Base-by-base conservation (phyloP, 2,113 vertebrate genomes). In the Myocastor coypus region DNA sequence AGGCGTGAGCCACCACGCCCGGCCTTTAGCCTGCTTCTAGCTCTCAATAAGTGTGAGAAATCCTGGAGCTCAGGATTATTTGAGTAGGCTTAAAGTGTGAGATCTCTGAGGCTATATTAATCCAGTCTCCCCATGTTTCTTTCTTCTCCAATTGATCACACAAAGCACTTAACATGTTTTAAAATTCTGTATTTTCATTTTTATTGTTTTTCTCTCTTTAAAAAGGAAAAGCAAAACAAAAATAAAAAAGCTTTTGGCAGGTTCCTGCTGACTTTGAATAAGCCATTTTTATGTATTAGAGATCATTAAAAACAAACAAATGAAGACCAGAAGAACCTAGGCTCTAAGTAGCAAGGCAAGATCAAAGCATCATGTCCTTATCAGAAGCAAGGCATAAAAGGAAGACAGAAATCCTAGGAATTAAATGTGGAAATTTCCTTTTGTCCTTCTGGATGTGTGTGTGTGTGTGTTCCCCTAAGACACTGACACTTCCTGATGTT, bases 221-320 rank as follows among this genome's bases (percentile, higher is more conserved):
- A 63, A 63, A 28, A 87, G 52, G 24, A 92, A 94, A 75, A 71
- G 37, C 42, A 87, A 90, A 78, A 50, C 8, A 59, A 85, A 87
- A 84, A 89, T 1, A 5, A 50, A 88, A 83, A 83, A 55, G 9
- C 16, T 80, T 95, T 55, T 93, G 68, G 61, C 30, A 93, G 83
- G 55, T 82, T 69, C 42, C 50, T 86, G 63, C 57, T 64, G 20
- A 34, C 50, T 95, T 81, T 81, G 75, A 92, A 92, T 83, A 14
- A 59, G 14, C 61, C 26, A 37, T 69, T 96, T 37, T 66, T 83
- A 13, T 50, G 17, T 30, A 87, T 37, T 32, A 66, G 30, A 96
- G 42, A 63, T 86, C 37, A 89, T 26, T 83, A 89, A 92, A 89
- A 52, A n/a, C 40, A 89, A 26, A 32, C 40, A 89, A 26, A 63